These are phyloP conservation scores for Limnephilus rhombicus DNA, from an alignment of 2,888 invertebrate species.

Conservation along the genomic window DNA sequence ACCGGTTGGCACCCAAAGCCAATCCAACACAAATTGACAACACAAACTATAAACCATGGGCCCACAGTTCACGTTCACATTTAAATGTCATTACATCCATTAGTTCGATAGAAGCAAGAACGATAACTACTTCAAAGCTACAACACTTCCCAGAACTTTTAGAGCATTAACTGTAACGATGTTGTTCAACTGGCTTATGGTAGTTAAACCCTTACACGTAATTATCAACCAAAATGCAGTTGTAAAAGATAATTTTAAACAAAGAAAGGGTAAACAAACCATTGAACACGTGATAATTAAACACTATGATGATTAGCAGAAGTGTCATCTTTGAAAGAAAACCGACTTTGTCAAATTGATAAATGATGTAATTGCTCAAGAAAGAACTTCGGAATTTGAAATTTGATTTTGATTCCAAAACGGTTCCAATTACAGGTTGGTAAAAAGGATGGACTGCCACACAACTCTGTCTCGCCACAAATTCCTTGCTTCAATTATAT, in stretches of 20 bases:
- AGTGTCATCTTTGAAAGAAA: too few relatives aligned
- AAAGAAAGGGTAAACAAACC: background rate
- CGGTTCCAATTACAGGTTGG: too few relatives aligned
- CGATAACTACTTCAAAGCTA: background rate
- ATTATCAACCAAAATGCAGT: background rate
- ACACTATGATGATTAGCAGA: too few relatives aligned
- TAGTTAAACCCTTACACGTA: background rate
- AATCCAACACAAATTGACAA: background rate
- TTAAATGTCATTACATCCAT: background rate
- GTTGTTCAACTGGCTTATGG: background rate
- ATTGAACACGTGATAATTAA: too few relatives aligned
- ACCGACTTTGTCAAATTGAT: too few relatives aligned
- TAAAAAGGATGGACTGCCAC: too few relatives aligned
- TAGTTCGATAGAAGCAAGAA: background rate
- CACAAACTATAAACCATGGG: background rate
- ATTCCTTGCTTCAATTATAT: too few relatives aligned
- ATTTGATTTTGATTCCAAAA: too few relatives aligned
- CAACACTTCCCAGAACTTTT: background rate
- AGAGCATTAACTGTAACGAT: background rate
- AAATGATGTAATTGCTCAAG: too few relatives aligned
- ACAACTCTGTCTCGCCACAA: too few relatives aligned
- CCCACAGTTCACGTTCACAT: background rate
- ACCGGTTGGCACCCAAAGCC: constrained; percentile 17
- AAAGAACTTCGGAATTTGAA: too few relatives aligned
- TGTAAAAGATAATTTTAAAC: background rate